phyloP scores from a whole-genome alignment of 2,888 invertebrate genomes.

The Priapulus caudatus region DNA sequence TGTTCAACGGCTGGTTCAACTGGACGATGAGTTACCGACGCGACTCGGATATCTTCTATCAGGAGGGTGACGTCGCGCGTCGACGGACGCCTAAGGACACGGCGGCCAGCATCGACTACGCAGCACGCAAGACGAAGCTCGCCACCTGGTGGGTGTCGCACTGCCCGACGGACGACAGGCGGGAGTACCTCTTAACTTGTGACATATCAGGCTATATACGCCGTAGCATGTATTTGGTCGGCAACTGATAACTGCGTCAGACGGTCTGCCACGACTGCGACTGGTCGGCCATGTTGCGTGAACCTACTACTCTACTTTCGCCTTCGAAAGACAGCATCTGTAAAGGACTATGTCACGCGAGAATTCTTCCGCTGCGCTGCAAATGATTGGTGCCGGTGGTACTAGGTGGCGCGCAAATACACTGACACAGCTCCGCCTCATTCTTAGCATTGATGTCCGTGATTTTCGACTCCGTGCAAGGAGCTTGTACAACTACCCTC shows the following conservation, averaged over 20 bases:
- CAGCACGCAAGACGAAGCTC: not conserved
- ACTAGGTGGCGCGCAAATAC: not conserved
- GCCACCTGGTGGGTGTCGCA: not conserved
- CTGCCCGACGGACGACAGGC: not conserved
- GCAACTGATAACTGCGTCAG: not conserved
- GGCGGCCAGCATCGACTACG: not conserved
- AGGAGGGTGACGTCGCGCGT: not conserved
- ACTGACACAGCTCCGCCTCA: not conserved
- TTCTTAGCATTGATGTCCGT: not conserved
- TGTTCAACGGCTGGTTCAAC: conserved; percentile 1
- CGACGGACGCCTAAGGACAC: not conserved
- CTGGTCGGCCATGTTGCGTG: not conserved
- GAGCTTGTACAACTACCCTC: not conserved
- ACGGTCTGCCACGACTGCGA: not conserved
- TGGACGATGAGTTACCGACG: not conserved
- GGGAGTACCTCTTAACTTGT: not conserved
- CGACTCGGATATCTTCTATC: not conserved
- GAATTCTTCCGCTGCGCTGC: no score
- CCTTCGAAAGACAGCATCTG: conserved; percentile 3
- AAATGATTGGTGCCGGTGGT: not conserved
- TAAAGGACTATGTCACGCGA: no score
- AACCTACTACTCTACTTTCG: not conserved
- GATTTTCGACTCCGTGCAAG: not conserved
- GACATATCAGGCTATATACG: no score
- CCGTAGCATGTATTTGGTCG: no score